phyloP scores from a whole-genome alignment of 2,888 invertebrate species.

The Drosophila bunnanda region DNA sequence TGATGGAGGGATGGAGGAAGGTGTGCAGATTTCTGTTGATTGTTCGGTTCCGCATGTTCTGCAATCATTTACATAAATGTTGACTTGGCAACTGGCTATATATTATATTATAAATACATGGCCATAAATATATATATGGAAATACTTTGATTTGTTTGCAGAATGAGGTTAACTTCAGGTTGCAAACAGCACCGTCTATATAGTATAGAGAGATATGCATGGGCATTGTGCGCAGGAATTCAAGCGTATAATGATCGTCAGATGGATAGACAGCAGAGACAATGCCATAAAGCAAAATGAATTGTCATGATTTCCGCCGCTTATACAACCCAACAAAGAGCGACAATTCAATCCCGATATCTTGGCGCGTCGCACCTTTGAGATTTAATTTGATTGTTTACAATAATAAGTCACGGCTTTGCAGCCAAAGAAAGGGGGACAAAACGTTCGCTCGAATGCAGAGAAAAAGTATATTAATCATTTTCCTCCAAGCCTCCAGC shows the following conservation, averaged over 20 bases:
- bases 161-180: constrained; percentile 44
- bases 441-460: constrained; percentile 21
- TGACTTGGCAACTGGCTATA: constrained; percentile 36
- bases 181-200: constrained; percentile 15
- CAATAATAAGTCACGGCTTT: constrained; percentile 43
- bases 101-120: constrained; percentile 5
- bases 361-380: constrained; percentile 46
- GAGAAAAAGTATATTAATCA: constrained; percentile 44
- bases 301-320: constrained; percentile 75
- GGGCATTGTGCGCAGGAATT: constrained; percentile 41
- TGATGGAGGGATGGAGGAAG: constrained; percentile 1
- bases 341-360: constrained; percentile 49
- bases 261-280: constrained; percentile 60
- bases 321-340: constrained; percentile 51
- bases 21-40: constrained; percentile 55
- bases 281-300: constrained; percentile 70
- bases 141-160: constrained; percentile 38
- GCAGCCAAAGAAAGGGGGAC: constrained; percentile 37
- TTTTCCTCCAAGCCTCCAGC: constrained; percentile 30
- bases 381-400: constrained; percentile 47
- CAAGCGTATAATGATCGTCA: constrained; percentile 56
- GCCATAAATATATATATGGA: constrained; percentile 29
- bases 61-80: constrained; percentile 50
- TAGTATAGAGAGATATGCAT: constrained; percentile 6
- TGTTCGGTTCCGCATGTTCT: constrained; percentile 33